phyloP scores from a whole-genome alignment of 2,113 vertebrate genomes.

The Progne subis region DNA sequence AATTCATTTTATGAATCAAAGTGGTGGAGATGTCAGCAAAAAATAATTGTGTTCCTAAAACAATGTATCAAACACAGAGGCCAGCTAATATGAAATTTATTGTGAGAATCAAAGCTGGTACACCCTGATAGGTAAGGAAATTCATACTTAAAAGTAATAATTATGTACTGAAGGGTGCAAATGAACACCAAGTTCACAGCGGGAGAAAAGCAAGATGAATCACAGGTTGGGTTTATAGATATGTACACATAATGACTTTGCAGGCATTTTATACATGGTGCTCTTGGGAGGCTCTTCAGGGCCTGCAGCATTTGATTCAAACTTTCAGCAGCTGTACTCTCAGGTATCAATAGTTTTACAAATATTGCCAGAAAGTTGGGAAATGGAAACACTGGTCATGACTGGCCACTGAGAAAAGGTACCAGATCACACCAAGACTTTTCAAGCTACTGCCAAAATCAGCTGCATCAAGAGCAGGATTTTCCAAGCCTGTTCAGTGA shows the following conservation, averaged over 20 bases:
- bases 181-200: neutral
- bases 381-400: neutral
- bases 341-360: neutral
- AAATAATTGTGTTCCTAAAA: constrained; percentile 3
- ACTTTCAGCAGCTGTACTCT: neutral
- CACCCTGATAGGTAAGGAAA: neutral
- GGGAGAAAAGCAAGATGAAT: neutral
- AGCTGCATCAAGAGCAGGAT: neutral
- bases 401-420: neutral
- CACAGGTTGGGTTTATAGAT: neutral
- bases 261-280: neutral
- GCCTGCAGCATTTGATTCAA: neutral
- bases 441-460: neutral
- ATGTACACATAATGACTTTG: neutral
- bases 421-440: neutral
- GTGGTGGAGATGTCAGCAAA: neutral
- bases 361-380: neutral
- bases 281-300: neutral
- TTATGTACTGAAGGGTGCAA: neutral
- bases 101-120: neutral
- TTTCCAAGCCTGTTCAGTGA: neutral
- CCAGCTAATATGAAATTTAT: neutral
- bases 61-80: neutral
- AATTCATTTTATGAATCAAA: neutral
- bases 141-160: neutral